Evolutionary conservation across 2,113 vertebrate genomes (phyloP).

Genomic region (Procavia capensis): DNA sequence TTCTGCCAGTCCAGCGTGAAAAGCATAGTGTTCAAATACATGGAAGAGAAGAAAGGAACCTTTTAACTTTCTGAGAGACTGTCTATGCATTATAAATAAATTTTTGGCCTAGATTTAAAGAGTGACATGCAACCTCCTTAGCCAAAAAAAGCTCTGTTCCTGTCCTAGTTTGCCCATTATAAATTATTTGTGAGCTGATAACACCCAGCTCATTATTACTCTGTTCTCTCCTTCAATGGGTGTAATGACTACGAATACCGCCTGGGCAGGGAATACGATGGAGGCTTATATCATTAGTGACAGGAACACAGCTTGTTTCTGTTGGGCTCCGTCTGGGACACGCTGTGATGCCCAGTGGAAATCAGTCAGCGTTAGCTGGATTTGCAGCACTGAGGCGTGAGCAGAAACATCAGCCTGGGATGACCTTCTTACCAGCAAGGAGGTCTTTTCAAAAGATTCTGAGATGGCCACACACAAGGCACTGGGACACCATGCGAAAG

Average conservation of each 20-base stretch:
- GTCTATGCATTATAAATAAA: constrained; percentile 77
- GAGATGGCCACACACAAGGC: constrained; percentile 62
- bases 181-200: constrained; percentile 77
- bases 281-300: constrained; percentile 77
- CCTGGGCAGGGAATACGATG: constrained; percentile 65
- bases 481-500: constrained; percentile 61
- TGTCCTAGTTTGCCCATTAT: constrained; percentile 76
- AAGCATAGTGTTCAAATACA: constrained; percentile 40
- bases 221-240: constrained; percentile 56
- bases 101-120: constrained; percentile 81
- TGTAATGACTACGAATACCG: constrained; percentile 58
- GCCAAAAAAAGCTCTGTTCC: constrained; percentile 70
- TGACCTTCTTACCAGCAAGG: constrained; percentile 79
- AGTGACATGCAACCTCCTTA: constrained; percentile 66
- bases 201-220: constrained; percentile 67
- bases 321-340: constrained; percentile 75
- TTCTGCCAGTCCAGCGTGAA: constrained; percentile 4
- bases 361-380: constrained; percentile 75
- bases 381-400: constrained; percentile 75
- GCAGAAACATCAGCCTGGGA: constrained; percentile 74
- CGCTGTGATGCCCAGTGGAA: constrained; percentile 60
- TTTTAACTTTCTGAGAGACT: constrained; percentile 57
- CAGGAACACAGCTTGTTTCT: constrained; percentile 80
- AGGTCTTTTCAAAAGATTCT: constrained; percentile 62
- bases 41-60: constrained; percentile 39